Base-by-base conservation (phyloP, 2,888 invertebrate genomes). In the Calameuta filiformis region DNA sequence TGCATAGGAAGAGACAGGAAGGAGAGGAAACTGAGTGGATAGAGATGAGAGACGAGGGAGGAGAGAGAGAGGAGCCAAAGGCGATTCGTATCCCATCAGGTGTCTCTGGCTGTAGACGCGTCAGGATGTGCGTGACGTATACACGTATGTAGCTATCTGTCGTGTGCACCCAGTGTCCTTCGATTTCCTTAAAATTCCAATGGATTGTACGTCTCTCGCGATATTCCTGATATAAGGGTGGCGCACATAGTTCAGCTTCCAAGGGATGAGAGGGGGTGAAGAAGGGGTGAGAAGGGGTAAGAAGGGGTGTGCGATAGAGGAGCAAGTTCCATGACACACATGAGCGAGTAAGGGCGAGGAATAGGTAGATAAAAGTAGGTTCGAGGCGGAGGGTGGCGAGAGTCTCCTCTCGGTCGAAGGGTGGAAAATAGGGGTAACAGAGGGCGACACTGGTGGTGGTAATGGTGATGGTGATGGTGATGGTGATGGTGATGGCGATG, bases 131-230 rank as follows among this genome's bases (percentile, higher is more conserved):
- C 56, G 11, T 77, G 40, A 35, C 69, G 35, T 73, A 35, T 73
- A 78, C 11, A 35, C 35, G 35, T 35, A 12, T 69, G 77, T 73
- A 71, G n/a, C 35, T 77, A 77, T 80, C 74, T 35, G 76, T 79
- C 79, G 88, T 87, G 88, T 88, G 87, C 88, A 88, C 85, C 88
- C 85, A 88, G 87, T 88, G 89, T 88, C 88, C 87, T 88, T 86
- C 86, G 88, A 87, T 89, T 89, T 87, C 87, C 88, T 88, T 87
- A 87, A 89, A 89, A 89, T 89, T 89, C 87, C 87, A 80, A 89
- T 87, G 85, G 87, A 88, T 89, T 86, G 84, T 85, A 86, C 69
- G 31, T 33, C 69, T 69, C 78, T 73, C 15, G 40, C 40, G 40
- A 40, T 40, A 40, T 15, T 40, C 40, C 40, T 15, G 40, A 40